These are phyloP conservation scores for Eupsilia transversa DNA, from an alignment of 2,888 invertebrate genomes.

Conservation along the genomic window DNA sequence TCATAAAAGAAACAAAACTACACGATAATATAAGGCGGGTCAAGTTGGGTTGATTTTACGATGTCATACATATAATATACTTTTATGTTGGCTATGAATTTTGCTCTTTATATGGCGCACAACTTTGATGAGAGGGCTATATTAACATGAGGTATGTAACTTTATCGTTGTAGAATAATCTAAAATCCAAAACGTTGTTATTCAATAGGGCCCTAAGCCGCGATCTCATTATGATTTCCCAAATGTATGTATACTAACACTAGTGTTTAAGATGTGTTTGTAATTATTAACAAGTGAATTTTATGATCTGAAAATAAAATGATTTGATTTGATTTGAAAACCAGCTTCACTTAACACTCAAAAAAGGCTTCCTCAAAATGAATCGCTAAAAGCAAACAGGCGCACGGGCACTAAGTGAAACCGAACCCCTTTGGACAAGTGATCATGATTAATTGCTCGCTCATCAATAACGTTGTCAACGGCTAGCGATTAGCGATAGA, in stretches of 20 bases:
- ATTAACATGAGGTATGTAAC: conserved; percentile 48
- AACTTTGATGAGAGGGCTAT: conserved; percentile 53
- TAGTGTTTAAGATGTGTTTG: no score
- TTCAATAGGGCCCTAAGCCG: no score
- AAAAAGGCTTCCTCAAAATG: conserved; percentile 51
- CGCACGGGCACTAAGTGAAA: conserved; percentile 65
- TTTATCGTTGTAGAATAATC: no score
- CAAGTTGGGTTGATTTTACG: conserved; percentile 67
- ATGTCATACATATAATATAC: conserved; percentile 58
- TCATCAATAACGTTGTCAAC: conserved; percentile 70
- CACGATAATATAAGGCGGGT: conserved; percentile 65
- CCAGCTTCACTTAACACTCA: neutral
- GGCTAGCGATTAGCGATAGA: conserved; percentile 64
- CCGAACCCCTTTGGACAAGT: conserved; percentile 66
- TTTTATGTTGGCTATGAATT: conserved; percentile 63
- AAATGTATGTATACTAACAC: no score
- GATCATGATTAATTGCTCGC: conserved; percentile 69
- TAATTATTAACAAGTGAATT: no score
- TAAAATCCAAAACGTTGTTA: no score
- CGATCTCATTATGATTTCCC: no score
- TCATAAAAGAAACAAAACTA: conserved; percentile 74
- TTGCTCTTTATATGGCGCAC: conserved; percentile 56
- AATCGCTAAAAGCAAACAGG: conserved; percentile 61
- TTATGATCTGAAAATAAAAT: no score
- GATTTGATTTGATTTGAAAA: no score